phyloP scores from a whole-genome alignment of 2,888 invertebrate genomes.

The Nemoura dubitans region DNA sequence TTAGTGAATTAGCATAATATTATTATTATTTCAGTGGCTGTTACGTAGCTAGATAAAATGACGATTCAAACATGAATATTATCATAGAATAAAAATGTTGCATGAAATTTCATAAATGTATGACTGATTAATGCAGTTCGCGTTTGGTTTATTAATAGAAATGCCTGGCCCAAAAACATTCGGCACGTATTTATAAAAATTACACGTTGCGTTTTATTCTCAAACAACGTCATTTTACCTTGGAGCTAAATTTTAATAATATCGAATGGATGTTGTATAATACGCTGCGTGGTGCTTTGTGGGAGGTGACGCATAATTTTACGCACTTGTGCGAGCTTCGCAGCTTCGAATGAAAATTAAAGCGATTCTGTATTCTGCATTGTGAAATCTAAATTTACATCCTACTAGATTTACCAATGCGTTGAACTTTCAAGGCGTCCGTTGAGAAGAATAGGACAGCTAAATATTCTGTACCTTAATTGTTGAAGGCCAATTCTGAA shows the following conservation, averaged over 20 bases:
- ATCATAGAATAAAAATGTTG: not conserved
- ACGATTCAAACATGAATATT: not conserved
- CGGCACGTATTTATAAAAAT: not conserved
- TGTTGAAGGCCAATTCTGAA: not conserved
- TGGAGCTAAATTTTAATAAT: not conserved
- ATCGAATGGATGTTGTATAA: not conserved
- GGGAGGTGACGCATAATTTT: conserved; percentile 20
- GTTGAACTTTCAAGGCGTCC: conserved; percentile 7
- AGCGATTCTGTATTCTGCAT: conserved; percentile 9
- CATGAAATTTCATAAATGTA: not conserved
- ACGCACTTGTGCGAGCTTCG: conserved; percentile 21
- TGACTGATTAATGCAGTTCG: not conserved
- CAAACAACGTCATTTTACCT: conserved; percentile 7
- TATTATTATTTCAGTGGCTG: not conserved
- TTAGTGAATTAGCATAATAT: conserved; percentile 7
- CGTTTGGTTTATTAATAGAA: not conserved
- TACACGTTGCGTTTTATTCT: not conserved
- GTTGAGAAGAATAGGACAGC: not conserved
- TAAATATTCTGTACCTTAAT: not conserved
- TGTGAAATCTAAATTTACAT: conserved; percentile 12
- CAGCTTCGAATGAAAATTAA: conserved; percentile 32
- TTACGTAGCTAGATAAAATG: not conserved
- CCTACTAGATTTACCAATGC: conserved; percentile 2
- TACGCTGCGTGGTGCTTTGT: not conserved
- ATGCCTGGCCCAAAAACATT: not conserved